Conservation (phyloP, 2,113 vertebrate genomes). For the Myotis brandtii region DNA sequence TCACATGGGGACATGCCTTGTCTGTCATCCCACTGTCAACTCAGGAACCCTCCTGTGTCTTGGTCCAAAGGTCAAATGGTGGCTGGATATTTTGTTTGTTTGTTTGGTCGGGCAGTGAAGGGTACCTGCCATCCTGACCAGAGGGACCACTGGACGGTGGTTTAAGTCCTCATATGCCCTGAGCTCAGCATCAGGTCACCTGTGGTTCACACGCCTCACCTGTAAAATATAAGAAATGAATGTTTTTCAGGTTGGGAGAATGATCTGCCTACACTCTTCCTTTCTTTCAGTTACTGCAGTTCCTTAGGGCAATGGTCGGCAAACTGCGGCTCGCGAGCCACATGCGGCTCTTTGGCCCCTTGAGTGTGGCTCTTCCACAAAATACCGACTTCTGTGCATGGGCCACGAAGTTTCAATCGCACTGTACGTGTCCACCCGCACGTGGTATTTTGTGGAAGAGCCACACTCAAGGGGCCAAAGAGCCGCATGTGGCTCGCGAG, state of each 20-base stretch:
- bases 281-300: accelerated
- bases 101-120: neutral
- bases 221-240: neutral
- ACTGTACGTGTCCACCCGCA: no score
- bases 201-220: neutral
- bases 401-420: no score
- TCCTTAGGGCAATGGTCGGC: no score
- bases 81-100: neutral
- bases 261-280: accelerated
- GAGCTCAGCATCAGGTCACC: neutral
- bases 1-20: accelerated
- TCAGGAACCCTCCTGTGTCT: neutral
- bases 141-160: neutral
- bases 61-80: neutral
- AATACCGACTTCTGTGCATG: no score
- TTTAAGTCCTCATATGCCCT: neutral
- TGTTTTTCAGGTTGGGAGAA: accelerated
- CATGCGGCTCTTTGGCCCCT: no score
- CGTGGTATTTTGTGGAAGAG: no score
- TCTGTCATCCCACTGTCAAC: neutral
- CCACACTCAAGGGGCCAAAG: no score
- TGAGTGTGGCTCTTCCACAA: no score
- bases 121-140: no score
- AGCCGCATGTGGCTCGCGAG: no score
- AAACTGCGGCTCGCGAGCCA: no score